phyloP scores from a whole-genome alignment of 2,113 vertebrate species.

The Elephas maximus region DNA sequence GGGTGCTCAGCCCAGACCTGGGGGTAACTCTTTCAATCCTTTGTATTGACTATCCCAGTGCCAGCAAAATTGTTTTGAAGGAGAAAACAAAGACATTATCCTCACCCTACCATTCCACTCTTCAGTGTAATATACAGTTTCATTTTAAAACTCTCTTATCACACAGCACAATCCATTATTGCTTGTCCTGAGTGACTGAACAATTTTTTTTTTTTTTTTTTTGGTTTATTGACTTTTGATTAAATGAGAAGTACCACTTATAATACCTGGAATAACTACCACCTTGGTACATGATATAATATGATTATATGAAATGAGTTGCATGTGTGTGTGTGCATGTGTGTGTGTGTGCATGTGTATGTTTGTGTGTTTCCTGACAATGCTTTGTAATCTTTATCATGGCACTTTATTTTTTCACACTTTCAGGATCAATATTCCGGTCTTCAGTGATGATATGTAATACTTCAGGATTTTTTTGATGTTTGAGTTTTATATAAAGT shows the following conservation, averaged over 20 bases:
- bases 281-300: neutral
- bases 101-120: neutral
- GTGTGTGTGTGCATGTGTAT: neutral
- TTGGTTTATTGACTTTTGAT: constrained; percentile 32
- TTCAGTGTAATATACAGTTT: neutral
- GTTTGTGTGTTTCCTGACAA: neutral
- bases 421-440: neutral
- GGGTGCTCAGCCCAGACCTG: constrained; percentile 52
- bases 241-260: constrained; percentile 58
- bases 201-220: neutral
- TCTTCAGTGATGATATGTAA: neutral
- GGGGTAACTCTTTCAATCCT: constrained; percentile 64
- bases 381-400: constrained; percentile 48
- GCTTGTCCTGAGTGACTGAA: neutral
- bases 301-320: constrained; percentile 2
- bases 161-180: neutral
- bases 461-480: neutral
- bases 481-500: constrained; percentile 6
- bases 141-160: neutral
- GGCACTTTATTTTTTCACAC: neutral
- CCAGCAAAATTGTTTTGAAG: constrained; percentile 55
- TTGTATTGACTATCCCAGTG: constrained; percentile 59
- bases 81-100: constrained; percentile 68
- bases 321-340: neutral
- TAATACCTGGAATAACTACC: neutral